Base-by-base conservation (phyloP, 2,113 vertebrate genomes). In the Poicephalus gulielmi region DNA sequence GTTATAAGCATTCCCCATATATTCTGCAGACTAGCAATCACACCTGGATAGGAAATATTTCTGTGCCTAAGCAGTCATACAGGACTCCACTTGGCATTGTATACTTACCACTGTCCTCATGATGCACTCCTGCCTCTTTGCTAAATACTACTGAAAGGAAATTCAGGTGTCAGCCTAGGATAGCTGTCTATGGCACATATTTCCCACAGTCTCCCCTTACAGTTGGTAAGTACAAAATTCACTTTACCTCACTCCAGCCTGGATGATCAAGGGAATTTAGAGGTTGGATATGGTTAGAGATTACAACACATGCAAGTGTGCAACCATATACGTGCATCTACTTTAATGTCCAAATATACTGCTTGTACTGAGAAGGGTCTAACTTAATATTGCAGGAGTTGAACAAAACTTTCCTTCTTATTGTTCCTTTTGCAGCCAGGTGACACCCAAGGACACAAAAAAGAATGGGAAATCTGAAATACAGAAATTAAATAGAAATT, bases 261-360 rank as follows among this genome's bases (percentile, higher is more conserved):
- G 55, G 33, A 52, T 24, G 18, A 23, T n/a, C 20, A 66, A 62
- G 47, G 12, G 11, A 66, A 77, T 86, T 77, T 52, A 13, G 15
- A 82, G 11, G 16, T 2, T 37, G n/a, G 30, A 47, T 69, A 17
- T n/a, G 39, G 10, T 44, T 11, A 80, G 43, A 60, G 44, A 81
- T 57, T 33, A 55, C 11, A 60, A 35, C 5, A 44, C 0, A 1
- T 25, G 18, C 4, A 59, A 30, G 4, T 41, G 9, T 74, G 7
- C 22, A 77, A 62, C 1, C 2, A 23, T 4, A 18, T 22, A 3
- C 2, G 0, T 67, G 11, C 2, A 4, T 11, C 11, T 47, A 24
- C n/a, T 67, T 47, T 37, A 33, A 17, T 41, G 64, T 86, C 49
- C 55, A 49, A 74, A 44, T 23, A 47, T 7, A 16, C 5, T 30